Conservation (phyloP, 2,797 vertebrate genomes). For the Cygnus olor region DNA sequence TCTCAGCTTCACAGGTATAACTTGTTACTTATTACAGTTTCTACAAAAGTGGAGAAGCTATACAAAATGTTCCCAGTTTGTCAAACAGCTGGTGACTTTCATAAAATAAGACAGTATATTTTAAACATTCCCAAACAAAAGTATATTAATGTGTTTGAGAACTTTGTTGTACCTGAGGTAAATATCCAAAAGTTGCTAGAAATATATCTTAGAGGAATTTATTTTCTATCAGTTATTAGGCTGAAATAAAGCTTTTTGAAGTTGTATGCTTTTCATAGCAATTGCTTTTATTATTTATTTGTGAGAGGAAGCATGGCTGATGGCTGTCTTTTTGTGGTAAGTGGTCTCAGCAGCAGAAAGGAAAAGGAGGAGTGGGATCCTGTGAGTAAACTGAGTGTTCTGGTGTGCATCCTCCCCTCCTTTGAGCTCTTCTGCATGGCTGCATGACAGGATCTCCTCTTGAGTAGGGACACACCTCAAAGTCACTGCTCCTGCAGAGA, state of each 20-base stretch:
- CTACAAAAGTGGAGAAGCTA: neutral
- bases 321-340: neutral
- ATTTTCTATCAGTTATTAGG: neutral
- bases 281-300: neutral
- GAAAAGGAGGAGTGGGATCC: neutral
- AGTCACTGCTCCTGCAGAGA: too few relatives aligned
- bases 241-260: neutral
- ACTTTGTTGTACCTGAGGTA: neutral
- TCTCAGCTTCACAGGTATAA: neutral
- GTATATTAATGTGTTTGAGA: neutral
- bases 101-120: neutral
- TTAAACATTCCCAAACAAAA: neutral
- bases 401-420: too few relatives aligned
- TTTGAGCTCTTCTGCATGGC: too few relatives aligned
- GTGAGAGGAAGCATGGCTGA: neutral
- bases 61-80: neutral
- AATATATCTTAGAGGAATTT: neutral
- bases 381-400: accelerated
- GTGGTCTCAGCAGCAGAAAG: neutral
- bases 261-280: neutral
- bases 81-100: neutral
- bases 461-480: too few relatives aligned
- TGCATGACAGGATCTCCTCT: too few relatives aligned
- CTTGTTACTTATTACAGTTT: neutral
- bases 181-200: neutral